These are phyloP conservation scores for Callipepla squamata DNA, from an alignment of 2,113 vertebrate genomes.

Conservation along the genomic window DNA sequence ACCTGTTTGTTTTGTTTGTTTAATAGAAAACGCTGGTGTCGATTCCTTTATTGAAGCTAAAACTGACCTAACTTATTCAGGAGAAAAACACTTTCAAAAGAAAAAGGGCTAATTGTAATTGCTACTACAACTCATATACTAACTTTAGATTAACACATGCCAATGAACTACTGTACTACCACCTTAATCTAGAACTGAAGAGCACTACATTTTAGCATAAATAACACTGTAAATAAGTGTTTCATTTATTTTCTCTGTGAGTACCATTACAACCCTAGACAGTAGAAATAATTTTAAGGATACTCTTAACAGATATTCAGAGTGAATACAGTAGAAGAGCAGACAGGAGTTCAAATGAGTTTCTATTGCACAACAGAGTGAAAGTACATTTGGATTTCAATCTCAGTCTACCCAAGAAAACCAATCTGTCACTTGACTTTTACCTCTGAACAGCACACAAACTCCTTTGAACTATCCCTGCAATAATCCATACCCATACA, in stretches of 20 bases:
- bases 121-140: not conserved
- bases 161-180: not conserved
- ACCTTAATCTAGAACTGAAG: not conserved
- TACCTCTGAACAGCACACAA: not conserved
- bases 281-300: not conserved
- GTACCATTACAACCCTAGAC: accelerated
- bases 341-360: not conserved
- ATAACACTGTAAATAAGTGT: not conserved
- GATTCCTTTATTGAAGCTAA: not conserved
- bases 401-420: not conserved
- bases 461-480: not conserved
- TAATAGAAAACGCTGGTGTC: not conserved
- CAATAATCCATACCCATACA: not conserved
- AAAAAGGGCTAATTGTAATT: not conserved
- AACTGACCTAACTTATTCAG: not conserved
- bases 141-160: not conserved
- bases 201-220: not conserved
- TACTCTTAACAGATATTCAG: not conserved
- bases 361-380: not conserved
- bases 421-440: not conserved
- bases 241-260: not conserved
- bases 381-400: not conserved
- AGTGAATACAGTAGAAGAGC: not conserved
- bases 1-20: not conserved
- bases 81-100: not conserved